Percentiles rank a stretch among this genome's conserved stretches.
Evolutionary conservation across 2,113 vertebrate genomes (phyloP).

Genomic region (Lagenorhynchus albirostris): DNA sequence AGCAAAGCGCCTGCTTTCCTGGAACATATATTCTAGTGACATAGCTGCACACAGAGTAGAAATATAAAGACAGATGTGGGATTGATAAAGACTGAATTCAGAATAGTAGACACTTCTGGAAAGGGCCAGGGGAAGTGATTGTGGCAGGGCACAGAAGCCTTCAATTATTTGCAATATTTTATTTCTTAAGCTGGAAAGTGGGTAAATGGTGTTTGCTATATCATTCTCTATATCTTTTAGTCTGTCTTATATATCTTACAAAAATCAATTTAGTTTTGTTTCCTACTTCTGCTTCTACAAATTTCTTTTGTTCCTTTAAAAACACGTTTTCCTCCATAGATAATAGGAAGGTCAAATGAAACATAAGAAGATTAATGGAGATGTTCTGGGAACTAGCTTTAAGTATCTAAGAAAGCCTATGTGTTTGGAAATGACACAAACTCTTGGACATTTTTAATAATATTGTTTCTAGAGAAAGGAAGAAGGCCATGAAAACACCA

Average conservation of each 20-base stretch:
- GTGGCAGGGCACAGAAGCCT: neutral
- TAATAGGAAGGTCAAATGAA: neutral
- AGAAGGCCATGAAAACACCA: neutral
- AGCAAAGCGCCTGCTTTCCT: neutral
- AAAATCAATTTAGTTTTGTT: neutral
- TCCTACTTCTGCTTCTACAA: neutral
- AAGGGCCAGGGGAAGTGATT: neutral
- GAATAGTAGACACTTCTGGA: neutral
- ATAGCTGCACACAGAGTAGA: neutral
- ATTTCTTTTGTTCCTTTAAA: neutral
- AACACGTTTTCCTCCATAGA: neutral
- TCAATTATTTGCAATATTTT: neutral
- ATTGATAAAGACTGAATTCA: neutral
- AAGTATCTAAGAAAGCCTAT: neutral
- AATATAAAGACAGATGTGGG: neutral
- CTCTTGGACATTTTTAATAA: neutral
- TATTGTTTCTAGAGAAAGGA: neutral
- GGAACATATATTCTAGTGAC: neutral
- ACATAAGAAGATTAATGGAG: neutral
- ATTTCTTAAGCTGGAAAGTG: neutral
- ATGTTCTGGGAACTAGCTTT: neutral
- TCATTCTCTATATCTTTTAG: neutral
- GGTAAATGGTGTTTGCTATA: neutral
- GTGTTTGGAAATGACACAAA: neutral
- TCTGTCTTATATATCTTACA: neutral